These are phyloP conservation scores for Drepanosiphum platanoidis DNA, from an alignment of 2,888 invertebrate species.

Conservation along the genomic window DNA sequence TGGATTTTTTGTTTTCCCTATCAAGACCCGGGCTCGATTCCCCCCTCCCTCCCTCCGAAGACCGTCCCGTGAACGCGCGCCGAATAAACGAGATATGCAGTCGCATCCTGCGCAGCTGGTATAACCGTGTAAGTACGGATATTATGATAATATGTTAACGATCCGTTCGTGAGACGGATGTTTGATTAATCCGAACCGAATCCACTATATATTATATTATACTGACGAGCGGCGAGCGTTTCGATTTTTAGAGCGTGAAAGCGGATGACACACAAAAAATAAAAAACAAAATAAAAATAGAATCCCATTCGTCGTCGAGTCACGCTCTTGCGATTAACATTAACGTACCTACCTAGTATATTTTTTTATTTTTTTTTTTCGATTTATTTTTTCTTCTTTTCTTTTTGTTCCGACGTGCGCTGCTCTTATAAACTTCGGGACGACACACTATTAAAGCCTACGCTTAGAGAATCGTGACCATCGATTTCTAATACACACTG, in stretches of 20 bases:
- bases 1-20: too few relatives aligned
- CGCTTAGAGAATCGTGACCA: too few relatives aligned
- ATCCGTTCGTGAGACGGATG: conserved; percentile 11
- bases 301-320: not conserved
- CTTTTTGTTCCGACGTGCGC: not conserved
- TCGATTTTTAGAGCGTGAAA: conserved; percentile 40
- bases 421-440: not conserved
- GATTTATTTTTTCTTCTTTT: not conserved
- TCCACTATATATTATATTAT: too few relatives aligned
- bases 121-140: too few relatives aligned
- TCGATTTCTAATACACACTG: conserved; percentile 2
- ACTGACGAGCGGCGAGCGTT: not conserved
- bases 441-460: not conserved
- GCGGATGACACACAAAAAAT: not conserved
- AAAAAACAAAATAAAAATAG: not conserved
- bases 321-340: conserved; percentile 42
- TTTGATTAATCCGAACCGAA: conserved; percentile 29
- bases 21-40: too few relatives aligned
- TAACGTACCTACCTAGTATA: not conserved
- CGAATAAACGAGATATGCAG: too few relatives aligned
- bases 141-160: not conserved
- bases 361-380: not conserved
- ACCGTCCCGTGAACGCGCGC: too few relatives aligned
- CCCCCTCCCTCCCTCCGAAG: too few relatives aligned
- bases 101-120: too few relatives aligned